A percentile compares a stretch with the other conserved stretches of the same genome.
phyloP scores from a whole-genome alignment of 30 jellyfish, hydroid and myxozoan species.

The Phacellophora camtschatica region DNA sequence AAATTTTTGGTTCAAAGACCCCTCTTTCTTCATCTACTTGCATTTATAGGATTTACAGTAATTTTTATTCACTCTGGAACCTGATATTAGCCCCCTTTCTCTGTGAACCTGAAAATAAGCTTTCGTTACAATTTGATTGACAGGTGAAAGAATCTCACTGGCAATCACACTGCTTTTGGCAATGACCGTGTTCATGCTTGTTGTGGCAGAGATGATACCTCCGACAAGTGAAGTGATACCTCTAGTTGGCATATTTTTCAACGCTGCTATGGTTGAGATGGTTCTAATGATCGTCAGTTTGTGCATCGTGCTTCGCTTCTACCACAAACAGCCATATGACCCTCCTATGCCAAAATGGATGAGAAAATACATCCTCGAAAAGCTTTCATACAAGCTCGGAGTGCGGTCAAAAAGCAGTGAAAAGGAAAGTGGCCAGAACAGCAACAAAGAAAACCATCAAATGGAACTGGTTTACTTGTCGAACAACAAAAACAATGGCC shows the following conservation, averaged over 20 bases:
- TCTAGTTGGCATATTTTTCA: slow-evolving; percentile 72
- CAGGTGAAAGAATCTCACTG: slow-evolving; percentile 76
- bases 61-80: too few relatives aligned
- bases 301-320: slow-evolving; percentile 37
- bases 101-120: too few relatives aligned
- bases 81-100: too few relatives aligned
- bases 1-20: too few relatives aligned
- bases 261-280: slow-evolving; percentile 80
- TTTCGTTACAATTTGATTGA: too few relatives aligned
- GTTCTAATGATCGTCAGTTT: slow-evolving; percentile 66
- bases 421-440: neutral
- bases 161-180: slow-evolving; percentile 78
- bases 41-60: too few relatives aligned
- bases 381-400: slow-evolving; percentile 46
- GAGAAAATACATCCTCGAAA: slow-evolving; percentile 50
- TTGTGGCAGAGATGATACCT: slow-evolving; percentile 81
- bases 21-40: too few relatives aligned
- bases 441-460: neutral
- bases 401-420: slow-evolving; percentile 12
- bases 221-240: slow-evolving; percentile 77
- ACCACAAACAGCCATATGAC: slow-evolving; percentile 67
- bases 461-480: slow-evolving; percentile 36
- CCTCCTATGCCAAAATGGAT: slow-evolving; percentile 77
- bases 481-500: slow-evolving; percentile 7
- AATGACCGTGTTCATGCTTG: slow-evolving; percentile 82